Conservation (phyloP, 2,888 invertebrate genomes). For the Steinernema hermaphroditum region DNA sequence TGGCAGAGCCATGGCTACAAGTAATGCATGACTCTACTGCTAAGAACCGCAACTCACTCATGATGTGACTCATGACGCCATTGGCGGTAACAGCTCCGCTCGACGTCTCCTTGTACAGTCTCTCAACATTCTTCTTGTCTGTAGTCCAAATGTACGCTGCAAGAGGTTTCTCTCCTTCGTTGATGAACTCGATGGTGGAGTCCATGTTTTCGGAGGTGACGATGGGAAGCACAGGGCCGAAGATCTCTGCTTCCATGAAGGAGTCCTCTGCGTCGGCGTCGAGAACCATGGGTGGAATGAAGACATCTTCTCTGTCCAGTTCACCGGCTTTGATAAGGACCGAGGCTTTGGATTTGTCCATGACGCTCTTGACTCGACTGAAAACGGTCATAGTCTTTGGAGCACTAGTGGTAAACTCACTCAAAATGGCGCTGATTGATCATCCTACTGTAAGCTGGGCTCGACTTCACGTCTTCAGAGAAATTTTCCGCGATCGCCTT, state of each 20-base stretch:
- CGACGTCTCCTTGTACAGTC: conserved; percentile 70
- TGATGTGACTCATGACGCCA: conserved; percentile 72
- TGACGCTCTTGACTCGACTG: neutral
- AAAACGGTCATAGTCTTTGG: no score
- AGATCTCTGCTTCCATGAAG: conserved; percentile 80
- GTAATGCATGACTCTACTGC: no score
- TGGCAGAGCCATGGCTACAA: conserved; percentile 83
- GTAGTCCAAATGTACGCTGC: conserved; percentile 82
- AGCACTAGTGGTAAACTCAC: conserved; percentile 62
- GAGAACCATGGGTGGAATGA: conserved; percentile 82
- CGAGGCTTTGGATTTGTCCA: neutral
- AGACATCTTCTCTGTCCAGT: conserved; percentile 77
- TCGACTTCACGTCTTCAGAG: conserved; percentile 73
- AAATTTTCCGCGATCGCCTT: neutral
- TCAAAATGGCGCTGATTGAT: conserved; percentile 83
- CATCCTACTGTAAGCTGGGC: conserved; percentile 83
- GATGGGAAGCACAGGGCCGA: conserved; percentile 92
- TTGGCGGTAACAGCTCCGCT: conserved; percentile 82
- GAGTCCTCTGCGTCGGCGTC: conserved; percentile 74
- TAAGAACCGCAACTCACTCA: neutral
- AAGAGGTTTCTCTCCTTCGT: conserved; percentile 82
- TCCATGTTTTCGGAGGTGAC: conserved; percentile 79
- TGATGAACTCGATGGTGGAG: conserved; percentile 84
- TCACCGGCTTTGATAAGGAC: conserved; percentile 71
- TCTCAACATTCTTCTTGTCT: conserved; percentile 40